Base-by-base conservation (phyloP, 1,140 invertebrate species). In the Anadara kagoshimensis region DNA sequence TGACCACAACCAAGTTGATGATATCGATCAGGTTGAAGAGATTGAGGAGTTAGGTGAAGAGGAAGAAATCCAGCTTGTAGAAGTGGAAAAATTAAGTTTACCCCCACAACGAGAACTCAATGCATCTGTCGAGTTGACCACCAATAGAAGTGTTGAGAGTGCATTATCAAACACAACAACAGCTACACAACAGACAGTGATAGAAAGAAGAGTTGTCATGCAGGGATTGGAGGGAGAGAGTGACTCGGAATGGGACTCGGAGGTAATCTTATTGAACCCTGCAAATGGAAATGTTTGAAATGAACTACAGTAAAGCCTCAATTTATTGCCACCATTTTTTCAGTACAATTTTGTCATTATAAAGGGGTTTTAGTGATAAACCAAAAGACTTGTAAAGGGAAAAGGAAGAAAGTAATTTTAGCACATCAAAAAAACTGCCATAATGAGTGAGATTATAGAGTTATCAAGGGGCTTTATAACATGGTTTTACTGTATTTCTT, bases 171-270 rank as follows among this genome's bases (percentile, higher is more conserved):
- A 64, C 8, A 53, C 49, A 36, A 36, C 29, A 7, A 64, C 62
- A n/a, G 62, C 53, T 12, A 64, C 53, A 36, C 59, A 62, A 11
- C 14, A 3, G 5, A 20, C 43, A 24, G 26, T 24, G 4, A 22
- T 24, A 16, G 26, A 59, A 12, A 20, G n/a, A 22, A 18, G 51
- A 5, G 49, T 51, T 51, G 29, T 36, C 29, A 36, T 36, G 29
- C 41, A 59, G 18, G 24, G n/a, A 14, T 5, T 47, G 16, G 47
- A 36, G 4, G 26, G 20, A 0, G 45, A 64, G 1, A 45, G 51
- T 29, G 49, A 64, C 53, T 64, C 47, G n/a, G 47, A 51, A 4
- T 64, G 47, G 47, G 62, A 64, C 36, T 51, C 45, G n/a, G 47
- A 49, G 47, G 62, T 36, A 7, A 2, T 36, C 7, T 36, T 36